Base-by-base conservation (phyloP, 2,888 invertebrate genomes). In the Plusia festucae region DNA sequence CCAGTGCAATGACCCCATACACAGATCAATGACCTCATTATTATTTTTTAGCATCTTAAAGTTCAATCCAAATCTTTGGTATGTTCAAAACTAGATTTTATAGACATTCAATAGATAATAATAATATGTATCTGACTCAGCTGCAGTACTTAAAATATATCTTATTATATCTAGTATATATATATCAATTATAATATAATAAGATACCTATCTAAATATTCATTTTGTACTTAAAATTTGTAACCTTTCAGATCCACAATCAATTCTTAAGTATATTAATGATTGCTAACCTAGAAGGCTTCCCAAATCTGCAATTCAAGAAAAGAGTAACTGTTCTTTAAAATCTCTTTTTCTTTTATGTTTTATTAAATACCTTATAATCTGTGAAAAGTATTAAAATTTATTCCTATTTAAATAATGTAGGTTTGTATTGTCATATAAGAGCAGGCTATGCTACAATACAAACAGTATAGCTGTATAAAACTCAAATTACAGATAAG, bases 21-120 rank as follows among this genome's bases (percentile, higher is more conserved):
- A 68, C 66, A 73, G 82, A 75, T 74, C 82, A 80, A 73, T 87
- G 84, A 86, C 84, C 87, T 76, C 79, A 81, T 78, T 73, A 77
- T 78, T 51, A 63, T 72, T 60, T 63, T 79, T 76, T 61, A 73
- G 74, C 72, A 71, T 74, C 75, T 76, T 64, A 71, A 56, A 62
- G 40, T 59, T 60, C 34, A 54, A 24, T 46, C 55, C 55, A 40
- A 27, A 16, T 55, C 60, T 8, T 49, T 34, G 9, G 16, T 54
- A 52, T 49, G 64, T 57, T 55, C 51, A 51, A 44, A 20, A 53
- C 32, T 58, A 22, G 11, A 32, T 57, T 11, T 53, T 8, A n/a
- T n/a, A 53, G 13, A 56, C 27, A 51, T 44, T 34, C 40, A 27
- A 49, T 44, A 4, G 32, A 63, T 24, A 22, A 18, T 3, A 53